Conservation (phyloP, 2,797 vertebrate species). For the Mus caroli region DNA sequence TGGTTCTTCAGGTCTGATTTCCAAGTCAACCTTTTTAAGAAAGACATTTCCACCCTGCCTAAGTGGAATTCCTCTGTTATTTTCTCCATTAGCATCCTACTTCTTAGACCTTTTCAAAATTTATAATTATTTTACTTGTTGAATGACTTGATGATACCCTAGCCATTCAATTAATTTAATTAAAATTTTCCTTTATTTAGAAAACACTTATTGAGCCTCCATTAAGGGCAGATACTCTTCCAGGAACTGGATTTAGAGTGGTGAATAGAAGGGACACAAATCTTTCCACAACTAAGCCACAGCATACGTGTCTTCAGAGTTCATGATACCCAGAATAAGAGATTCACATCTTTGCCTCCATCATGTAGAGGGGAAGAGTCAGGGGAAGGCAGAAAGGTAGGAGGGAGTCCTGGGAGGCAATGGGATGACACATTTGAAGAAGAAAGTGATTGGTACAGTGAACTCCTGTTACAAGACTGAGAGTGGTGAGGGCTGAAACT, state of each 20-base stretch:
- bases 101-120: not conserved
- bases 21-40: conserved; percentile 27
- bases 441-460: not conserved
- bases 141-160: not conserved
- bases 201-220: conserved; percentile 45
- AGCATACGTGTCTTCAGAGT: conserved; percentile 12
- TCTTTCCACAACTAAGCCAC: not conserved
- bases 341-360: not conserved
- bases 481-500: not conserved
- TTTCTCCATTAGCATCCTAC: not conserved
- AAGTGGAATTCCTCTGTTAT: not conserved
- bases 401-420: not conserved
- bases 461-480: not conserved
- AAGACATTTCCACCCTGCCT: no score
- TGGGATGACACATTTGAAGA: not conserved
- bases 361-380: conserved; percentile 35
- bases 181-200: conserved; percentile 40
- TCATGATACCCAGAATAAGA: conserved; percentile 43
- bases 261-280: conserved; percentile 20
- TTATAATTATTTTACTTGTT: conserved; percentile 50
- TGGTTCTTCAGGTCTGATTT: conserved; percentile 31
- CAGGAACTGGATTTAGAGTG: conserved; percentile 33
- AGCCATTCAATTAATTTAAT: conserved; percentile 36
- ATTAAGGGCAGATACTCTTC: not conserved
- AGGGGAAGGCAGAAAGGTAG: not conserved